Evolutionary conservation across 2,797 vertebrate species (phyloP).

Genomic region (Spheniscus humboldti): DNA sequence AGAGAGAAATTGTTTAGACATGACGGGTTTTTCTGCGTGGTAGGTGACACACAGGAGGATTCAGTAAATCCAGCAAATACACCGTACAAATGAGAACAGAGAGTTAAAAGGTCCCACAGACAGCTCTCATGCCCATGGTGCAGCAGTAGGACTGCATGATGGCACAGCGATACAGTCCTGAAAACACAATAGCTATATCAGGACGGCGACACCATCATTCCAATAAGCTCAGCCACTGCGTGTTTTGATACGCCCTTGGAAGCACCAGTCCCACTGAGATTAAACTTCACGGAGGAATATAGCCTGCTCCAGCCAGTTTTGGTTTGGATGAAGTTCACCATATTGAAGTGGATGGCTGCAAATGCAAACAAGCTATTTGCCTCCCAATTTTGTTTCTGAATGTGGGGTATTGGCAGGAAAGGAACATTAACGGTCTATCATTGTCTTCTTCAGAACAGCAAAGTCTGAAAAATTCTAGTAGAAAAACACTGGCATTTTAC

Average conservation of each 20-base stretch:
- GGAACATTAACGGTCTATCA: background rate
- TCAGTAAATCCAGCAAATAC: background rate
- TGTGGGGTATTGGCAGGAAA: background rate
- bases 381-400: background rate
- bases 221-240: background rate
- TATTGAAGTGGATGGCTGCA: background rate
- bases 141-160: background rate
- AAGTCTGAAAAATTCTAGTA: background rate
- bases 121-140: accelerated
- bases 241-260: background rate
- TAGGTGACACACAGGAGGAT: background rate
- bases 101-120: background rate
- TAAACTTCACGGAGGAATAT: accelerated
- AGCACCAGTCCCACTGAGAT: background rate
- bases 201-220: accelerated
- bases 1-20: background rate
- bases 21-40: background rate
- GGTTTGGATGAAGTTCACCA: background rate
- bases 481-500: background rate
- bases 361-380: background rate
- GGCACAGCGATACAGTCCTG: background rate
- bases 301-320: background rate
- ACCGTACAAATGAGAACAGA: background rate
- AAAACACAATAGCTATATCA: background rate
- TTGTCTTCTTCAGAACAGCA: background rate